Evolutionary conservation across 2,888 invertebrate species (phyloP).

Genomic region (Syrphus vitripennis): DNA sequence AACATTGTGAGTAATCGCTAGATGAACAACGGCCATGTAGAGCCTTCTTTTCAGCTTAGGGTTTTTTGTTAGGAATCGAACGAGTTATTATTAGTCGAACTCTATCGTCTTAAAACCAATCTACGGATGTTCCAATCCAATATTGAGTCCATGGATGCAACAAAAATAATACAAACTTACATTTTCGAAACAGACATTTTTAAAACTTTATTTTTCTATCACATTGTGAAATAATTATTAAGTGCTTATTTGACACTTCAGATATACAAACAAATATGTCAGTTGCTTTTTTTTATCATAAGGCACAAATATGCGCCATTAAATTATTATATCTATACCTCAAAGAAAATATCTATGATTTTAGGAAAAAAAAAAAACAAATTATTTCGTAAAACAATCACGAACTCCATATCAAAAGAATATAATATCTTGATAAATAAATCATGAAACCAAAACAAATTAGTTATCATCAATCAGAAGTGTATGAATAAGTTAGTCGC

Average conservation of each 20-base stretch:
- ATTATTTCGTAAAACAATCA: neutral
- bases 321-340: neutral
- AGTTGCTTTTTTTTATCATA: neutral
- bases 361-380: neutral
- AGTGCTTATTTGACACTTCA: neutral
- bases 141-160: too few relatives aligned
- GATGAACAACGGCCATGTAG: too few relatives aligned
- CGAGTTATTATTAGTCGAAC: too few relatives aligned
- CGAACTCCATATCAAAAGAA: constrained; percentile 4
- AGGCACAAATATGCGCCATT: neutral
- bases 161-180: too few relatives aligned
- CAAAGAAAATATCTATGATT: neutral
- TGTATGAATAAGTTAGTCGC: neutral
- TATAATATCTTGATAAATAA: constrained; percentile 8
- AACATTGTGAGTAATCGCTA: too few relatives aligned
- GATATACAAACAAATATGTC: neutral
- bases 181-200: too few relatives aligned
- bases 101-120: too few relatives aligned
- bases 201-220: too few relatives aligned
- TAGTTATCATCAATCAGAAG: constrained; percentile 16
- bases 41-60: too few relatives aligned
- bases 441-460: constrained; percentile 27
- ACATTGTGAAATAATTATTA: too few relatives aligned
- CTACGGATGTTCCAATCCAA: too few relatives aligned
- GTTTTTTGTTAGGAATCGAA: too few relatives aligned